Base-by-base conservation (phyloP, 2,113 vertebrate genomes). In the Proteles cristata region DNA sequence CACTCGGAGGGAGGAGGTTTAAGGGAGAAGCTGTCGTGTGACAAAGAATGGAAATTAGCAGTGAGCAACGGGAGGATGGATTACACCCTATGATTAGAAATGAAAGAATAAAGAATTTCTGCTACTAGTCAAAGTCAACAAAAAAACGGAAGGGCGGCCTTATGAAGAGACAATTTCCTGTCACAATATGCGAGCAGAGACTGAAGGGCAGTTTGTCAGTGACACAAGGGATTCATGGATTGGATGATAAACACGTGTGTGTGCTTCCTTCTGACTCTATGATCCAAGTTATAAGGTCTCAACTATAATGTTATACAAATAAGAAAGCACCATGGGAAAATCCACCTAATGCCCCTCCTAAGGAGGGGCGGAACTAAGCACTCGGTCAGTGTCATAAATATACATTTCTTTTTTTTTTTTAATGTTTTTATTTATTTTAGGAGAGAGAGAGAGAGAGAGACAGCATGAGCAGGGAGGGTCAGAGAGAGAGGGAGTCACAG, bases 261-360 rank as follows among this genome's bases (percentile, higher is more conserved):
- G 28, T 39, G 19, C 31, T 43, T 63, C 63, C 77, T 96, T 50
- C 83, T 68, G 53, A 66, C 1, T 12, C 28, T 77, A 88, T 8
- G 35, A 86, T 43, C 50, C 3, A 21, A 28, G 50, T 31, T 7
- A 19, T 25, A 61, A 2, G 48, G 48, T 55, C 35, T 73, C 63
- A 55, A 39, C 19, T 35, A 3, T 8, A 71, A 39, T 15, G 53
- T 79, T 76, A 81, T 61, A 79, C 28, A 61, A 35, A 81, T 63
- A 95, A 96, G 69, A 97, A 28, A 88, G 87, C n/a, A 71, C 11
- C n/a, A 53, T 53, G 83, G 85, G 76, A 10, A 76, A 95, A 98
- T n/a, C 43, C 86, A 43, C 82, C 74, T 66, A 92, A 97, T 93
- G 85, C 43, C 3, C 76, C 31, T 96, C 21, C 87, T 61, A 35